These are phyloP conservation scores for Clinocottus analis DNA, from an alignment of 2,113 vertebrate species.

Conservation along the genomic window DNA sequence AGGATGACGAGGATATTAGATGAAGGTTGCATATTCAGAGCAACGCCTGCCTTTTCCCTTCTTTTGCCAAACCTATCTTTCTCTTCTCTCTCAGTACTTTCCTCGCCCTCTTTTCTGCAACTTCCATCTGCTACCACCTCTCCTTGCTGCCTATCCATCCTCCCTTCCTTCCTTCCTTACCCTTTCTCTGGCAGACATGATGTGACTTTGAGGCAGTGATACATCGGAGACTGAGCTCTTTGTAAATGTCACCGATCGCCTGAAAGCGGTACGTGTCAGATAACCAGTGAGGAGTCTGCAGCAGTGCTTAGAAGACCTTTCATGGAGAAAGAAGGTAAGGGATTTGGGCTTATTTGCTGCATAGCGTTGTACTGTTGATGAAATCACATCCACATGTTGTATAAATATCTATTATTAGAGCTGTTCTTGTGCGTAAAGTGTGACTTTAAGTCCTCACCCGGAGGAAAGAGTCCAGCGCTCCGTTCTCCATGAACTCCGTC, in stretches of 20 bases:
- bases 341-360: conserved; percentile 23
- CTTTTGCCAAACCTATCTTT: neutral
- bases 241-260: conserved; percentile 71
- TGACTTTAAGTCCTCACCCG: conserved; percentile 84
- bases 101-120: conserved; percentile 1
- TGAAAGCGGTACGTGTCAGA: conserved; percentile 54
- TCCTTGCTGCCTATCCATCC: conserved; percentile 11
- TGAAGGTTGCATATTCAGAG: conserved; percentile 42
- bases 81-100: conserved; percentile 5
- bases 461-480: conserved; percentile 95
- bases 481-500: conserved; percentile 99
- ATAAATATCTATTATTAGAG: neutral
- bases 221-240: conserved; percentile 65
- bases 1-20: conserved; percentile 30
- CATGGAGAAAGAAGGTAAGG: conserved; percentile 42
- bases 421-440: neutral
- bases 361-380: conserved; percentile 18
- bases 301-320: conserved; percentile 48
- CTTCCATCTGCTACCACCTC: conserved; percentile 11
- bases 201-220: conserved; percentile 64
- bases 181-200: conserved; percentile 49
- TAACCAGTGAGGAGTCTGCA: conserved; percentile 22
- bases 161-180: neutral
- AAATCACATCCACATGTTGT: conserved; percentile 6
- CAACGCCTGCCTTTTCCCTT: conserved; percentile 8